A percentile compares a stretch with the other conserved stretches of the same genome.
Conservation (phyloP, 64 coral and sea anemone genomes). For the Cladopsammia gracilis region DNA sequence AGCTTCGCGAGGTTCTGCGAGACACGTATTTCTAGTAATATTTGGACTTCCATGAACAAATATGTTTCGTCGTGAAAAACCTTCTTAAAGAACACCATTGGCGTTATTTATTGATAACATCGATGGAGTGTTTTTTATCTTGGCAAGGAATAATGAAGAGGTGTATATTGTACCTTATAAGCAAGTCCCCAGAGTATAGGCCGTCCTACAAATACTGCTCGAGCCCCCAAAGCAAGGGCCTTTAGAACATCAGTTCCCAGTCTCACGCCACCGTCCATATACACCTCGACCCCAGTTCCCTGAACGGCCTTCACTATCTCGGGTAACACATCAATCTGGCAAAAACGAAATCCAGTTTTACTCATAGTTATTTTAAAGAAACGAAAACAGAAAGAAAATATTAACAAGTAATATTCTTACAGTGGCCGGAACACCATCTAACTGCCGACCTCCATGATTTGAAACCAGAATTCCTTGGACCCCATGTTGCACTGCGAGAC, state of each 20-base stretch:
- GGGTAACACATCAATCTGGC: conserved; percentile 75
- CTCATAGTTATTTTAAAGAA: no score
- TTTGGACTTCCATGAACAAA: no score
- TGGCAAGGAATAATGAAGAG: not conserved
- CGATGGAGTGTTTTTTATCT: not conserved
- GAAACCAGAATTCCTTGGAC: conserved; percentile 71
- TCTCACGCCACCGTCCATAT: conserved; percentile 77
- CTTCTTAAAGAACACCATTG: no score
- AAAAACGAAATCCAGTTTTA: not conserved
- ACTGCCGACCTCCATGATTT: conserved; percentile 72
- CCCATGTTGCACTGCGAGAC: conserved; percentile 72
- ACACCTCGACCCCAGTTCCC: conserved; percentile 62
- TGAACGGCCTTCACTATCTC: conserved; percentile 61
- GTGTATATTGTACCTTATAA: conserved; percentile 34
- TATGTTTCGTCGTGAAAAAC: no score
- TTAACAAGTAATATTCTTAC: conserved; percentile 4
- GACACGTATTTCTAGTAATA: no score
- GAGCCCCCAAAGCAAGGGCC: conserved; percentile 71
- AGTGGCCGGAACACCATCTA: conserved; percentile 72
- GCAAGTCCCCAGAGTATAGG: conserved; percentile 74
- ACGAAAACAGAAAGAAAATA: not conserved
- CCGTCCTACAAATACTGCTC: conserved; percentile 79
- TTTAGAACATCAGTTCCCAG: conserved; percentile 76
- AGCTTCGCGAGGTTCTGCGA: no score
- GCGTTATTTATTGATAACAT: not conserved